These are phyloP conservation scores for Drosophila cognata DNA, from an alignment of 2,888 invertebrate species.

Conservation along the genomic window DNA sequence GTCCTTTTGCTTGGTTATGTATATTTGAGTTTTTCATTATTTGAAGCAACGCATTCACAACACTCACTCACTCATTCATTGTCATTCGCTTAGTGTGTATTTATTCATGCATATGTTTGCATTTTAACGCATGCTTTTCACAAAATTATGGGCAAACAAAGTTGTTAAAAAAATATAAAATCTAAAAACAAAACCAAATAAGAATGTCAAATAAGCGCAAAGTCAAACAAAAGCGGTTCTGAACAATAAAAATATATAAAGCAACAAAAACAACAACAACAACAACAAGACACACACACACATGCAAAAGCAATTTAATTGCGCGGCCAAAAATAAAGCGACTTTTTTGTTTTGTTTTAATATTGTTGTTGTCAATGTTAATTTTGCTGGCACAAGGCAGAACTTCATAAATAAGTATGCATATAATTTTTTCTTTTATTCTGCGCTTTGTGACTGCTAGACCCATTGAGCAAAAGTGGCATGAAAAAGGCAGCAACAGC, in stretches of 20 bases:
- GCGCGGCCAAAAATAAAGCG: conserved; percentile 66
- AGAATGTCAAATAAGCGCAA: conserved; percentile 80
- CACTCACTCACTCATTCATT: conserved; percentile 55
- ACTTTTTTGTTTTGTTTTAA: conserved; percentile 33
- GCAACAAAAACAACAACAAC: conserved; percentile 11
- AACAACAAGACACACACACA: conserved; percentile 31
- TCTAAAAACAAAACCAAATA: conserved; percentile 44
- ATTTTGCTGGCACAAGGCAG: conserved; percentile 63
- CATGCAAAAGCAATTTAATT: conserved; percentile 72
- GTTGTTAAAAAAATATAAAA: conserved; percentile 54
- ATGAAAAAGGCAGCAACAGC: conserved; percentile 39
- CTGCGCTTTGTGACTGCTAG: conserved; percentile 47
- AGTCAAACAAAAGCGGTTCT: conserved; percentile 70
- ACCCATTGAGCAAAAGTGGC: conserved; percentile 43
- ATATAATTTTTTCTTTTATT: conserved; percentile 58
- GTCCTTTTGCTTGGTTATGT: conserved; percentile 24
- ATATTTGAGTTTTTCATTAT: conserved; percentile 74
- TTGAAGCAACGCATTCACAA: conserved; percentile 51
- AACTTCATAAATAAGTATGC: conserved; percentile 78
- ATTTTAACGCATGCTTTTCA: conserved; percentile 75
- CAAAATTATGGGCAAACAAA: conserved; percentile 78
- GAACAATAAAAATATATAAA: conserved; percentile 6
- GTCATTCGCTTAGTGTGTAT: conserved; percentile 62
- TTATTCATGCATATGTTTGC: conserved; percentile 80
- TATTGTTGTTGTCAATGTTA: conserved; percentile 72